Evolutionary conservation across 2,888 invertebrate genomes (phyloP).

Genomic region (Rhingia rostrata): DNA sequence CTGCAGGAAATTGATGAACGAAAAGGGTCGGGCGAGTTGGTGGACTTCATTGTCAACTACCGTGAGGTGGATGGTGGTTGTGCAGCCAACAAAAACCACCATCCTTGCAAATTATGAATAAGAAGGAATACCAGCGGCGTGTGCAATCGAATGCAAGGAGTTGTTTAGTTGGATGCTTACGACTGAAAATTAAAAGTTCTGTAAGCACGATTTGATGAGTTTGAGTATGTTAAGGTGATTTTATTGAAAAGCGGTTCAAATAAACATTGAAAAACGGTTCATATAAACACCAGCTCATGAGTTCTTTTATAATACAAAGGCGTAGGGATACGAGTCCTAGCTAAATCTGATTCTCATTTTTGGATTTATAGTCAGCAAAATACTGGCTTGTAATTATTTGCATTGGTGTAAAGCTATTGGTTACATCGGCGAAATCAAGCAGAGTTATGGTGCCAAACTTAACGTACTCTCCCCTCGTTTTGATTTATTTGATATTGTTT

Average conservation of each 20-base stretch:
- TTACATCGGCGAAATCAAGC: too few relatives aligned
- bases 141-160: neutral
- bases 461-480: too few relatives aligned
- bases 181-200: neutral
- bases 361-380: too few relatives aligned
- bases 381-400: too few relatives aligned
- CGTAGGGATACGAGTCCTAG: too few relatives aligned
- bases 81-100: neutral
- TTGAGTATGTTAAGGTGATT: neutral
- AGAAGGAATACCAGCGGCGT: neutral
- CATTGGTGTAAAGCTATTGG: too few relatives aligned
- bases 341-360: too few relatives aligned
- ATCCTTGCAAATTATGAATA: neutral
- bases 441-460: too few relatives aligned
- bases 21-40: slow-evolving; percentile 36
- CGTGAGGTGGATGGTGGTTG: slow-evolving; percentile 8
- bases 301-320: too few relatives aligned
- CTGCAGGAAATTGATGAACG: slow-evolving; percentile 19
- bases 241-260: neutral
- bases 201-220: neutral
- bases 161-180: neutral
- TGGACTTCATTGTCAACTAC: slow-evolving; percentile 4
- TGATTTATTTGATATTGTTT: too few relatives aligned
- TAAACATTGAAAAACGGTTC: neutral
- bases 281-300: too few relatives aligned